phyloP scores from a whole-genome alignment of 2,113 vertebrate species.

The Oreochromis spilurus region DNA sequence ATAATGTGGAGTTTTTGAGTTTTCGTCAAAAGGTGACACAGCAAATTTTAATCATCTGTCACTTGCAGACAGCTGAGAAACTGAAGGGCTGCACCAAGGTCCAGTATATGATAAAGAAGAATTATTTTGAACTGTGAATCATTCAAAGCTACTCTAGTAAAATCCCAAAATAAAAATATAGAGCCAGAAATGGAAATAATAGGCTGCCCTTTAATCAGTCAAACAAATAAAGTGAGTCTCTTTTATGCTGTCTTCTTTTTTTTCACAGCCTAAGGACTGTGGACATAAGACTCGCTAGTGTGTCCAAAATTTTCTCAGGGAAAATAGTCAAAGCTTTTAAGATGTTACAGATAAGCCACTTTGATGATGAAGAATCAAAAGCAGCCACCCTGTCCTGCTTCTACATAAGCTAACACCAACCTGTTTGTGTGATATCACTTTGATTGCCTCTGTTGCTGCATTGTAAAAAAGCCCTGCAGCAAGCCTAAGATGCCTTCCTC shows the following conservation, averaged over 20 bases:
- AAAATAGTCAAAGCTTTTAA: not conserved
- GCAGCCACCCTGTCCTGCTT: not conserved
- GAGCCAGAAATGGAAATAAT: not conserved
- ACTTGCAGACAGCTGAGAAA: not conserved
- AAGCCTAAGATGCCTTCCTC: not conserved
- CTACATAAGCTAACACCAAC: not conserved
- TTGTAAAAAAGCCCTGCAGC: slow-evolving; percentile 2
- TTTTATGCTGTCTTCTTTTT: not conserved
- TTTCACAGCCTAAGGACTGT: not conserved
- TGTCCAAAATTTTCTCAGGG: not conserved
- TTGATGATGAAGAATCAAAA: not conserved
- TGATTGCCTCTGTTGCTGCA: not conserved
- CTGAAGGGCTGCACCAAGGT: not conserved
- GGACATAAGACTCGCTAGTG: not conserved
- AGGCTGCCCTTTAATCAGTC: not conserved
- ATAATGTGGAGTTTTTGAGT: not conserved
- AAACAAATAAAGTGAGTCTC: not conserved
- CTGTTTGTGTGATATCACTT: not conserved
- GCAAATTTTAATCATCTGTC: not conserved
- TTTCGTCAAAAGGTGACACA: not conserved
- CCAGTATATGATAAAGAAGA: not conserved
- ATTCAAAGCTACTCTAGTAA: not conserved
- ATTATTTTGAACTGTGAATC: not conserved
- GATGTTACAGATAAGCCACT: not conserved
- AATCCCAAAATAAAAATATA: not conserved